Conservation (phyloP, 64 coral and sea anemone species). For the Stichodactyla mertensii region DNA sequence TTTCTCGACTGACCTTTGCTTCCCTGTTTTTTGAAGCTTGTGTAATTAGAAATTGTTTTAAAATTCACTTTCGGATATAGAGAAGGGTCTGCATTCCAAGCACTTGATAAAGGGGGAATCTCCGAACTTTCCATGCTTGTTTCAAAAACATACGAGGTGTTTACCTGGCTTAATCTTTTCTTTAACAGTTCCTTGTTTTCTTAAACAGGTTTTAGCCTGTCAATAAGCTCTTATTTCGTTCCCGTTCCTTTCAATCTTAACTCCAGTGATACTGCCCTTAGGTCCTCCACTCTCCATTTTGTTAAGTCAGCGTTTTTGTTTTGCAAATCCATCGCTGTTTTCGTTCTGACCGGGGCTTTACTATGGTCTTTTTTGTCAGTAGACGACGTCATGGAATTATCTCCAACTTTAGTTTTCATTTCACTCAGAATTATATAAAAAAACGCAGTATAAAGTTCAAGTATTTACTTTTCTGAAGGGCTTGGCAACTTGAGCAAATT, state of each 20-base stretch:
- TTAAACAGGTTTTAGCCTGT: conserved; percentile 28
- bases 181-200: conserved; percentile 20
- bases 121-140: conserved; percentile 41
- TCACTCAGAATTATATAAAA: not conserved
- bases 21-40: conserved; percentile 36
- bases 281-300: conserved; percentile 28
- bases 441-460: too few species aligned
- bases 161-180: conserved; percentile 37
- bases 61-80: conserved; percentile 49
- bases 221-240: conserved; percentile 42
- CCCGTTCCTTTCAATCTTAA: conserved; percentile 44
- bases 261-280: conserved; percentile 28
- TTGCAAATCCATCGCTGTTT: conserved; percentile 1
- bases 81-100: conserved; percentile 39
- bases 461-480: not conserved
- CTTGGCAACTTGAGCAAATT: conserved; percentile 1
- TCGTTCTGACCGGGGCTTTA: not conserved
- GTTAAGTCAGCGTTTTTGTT: conserved; percentile 34
- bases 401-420: not conserved
- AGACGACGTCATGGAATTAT: not conserved
- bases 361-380: not conserved
- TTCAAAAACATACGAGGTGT: conserved; percentile 33
- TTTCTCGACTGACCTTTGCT: conserved; percentile 53
- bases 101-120: conserved; percentile 13
- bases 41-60: conserved; percentile 8